Conservation (phyloP, 2,113 vertebrate genomes). For the Ptilonorhynchus violaceus region DNA sequence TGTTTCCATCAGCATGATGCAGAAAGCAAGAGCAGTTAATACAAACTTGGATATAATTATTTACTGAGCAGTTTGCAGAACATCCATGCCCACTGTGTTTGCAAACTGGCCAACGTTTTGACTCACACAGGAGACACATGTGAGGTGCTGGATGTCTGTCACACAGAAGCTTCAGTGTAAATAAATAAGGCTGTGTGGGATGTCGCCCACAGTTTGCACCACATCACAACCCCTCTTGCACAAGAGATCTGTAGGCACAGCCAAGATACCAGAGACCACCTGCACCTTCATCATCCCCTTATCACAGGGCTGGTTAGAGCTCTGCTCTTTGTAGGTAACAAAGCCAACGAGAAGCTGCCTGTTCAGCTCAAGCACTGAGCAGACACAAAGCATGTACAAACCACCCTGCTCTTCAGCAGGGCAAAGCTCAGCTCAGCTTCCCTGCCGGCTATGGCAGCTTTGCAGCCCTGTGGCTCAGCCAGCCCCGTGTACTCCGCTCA, state of each 20-base stretch:
- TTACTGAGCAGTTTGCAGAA: neutral
- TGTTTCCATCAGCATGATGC: neutral
- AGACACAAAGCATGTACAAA: neutral
- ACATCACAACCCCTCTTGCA: neutral
- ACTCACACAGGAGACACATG: neutral
- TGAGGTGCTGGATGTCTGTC: neutral
- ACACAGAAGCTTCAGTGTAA: neutral
- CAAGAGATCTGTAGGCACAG: neutral
- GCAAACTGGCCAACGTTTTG: neutral
- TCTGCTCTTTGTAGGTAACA: neutral
- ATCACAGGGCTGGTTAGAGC: neutral
- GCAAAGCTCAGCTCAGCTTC: neutral
- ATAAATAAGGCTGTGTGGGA: neutral
- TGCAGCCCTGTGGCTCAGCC: neutral
- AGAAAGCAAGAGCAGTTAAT: conserved; percentile 4
- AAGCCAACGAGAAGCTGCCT: neutral
- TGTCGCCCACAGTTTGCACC: neutral
- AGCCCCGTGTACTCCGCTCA: accelerated
- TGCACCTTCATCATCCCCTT: neutral
- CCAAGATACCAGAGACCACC: neutral
- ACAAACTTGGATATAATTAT: neutral
- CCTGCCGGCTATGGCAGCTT: neutral
- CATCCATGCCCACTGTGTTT: neutral
- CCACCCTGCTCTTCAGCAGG: neutral
- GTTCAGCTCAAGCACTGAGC: neutral